phyloP scores from a whole-genome alignment of 2,113 vertebrate species.

The Sinocyclocheilus anshuiensis region DNA sequence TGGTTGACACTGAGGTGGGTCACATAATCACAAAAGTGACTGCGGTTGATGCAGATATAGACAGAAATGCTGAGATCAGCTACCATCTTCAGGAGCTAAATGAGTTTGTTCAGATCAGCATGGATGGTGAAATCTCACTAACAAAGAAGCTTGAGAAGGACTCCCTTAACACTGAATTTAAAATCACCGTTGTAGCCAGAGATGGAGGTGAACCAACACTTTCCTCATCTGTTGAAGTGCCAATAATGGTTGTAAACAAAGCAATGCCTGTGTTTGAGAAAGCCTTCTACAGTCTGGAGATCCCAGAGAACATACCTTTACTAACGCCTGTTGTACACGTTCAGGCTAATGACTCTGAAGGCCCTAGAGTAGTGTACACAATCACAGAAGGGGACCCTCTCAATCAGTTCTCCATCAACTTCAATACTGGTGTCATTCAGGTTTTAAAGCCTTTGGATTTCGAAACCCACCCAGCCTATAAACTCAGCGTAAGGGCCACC shows the following conservation, averaged over 20 bases:
- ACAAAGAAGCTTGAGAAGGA: slow-evolving; percentile 86
- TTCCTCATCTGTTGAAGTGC: slow-evolving; percentile 84
- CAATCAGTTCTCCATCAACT: slow-evolving; percentile 91
- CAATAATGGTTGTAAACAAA: slow-evolving; percentile 90
- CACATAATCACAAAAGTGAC: slow-evolving; percentile 84
- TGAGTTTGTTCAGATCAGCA: slow-evolving; percentile 86
- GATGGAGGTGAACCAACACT: slow-evolving; percentile 87
- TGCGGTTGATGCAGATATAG: slow-evolving; percentile 87
- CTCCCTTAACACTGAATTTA: slow-evolving; percentile 85
- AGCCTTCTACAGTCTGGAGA: slow-evolving; percentile 92
- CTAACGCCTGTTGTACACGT: slow-evolving; percentile 90
- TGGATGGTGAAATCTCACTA: slow-evolving; percentile 84
- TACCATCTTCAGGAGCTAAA: slow-evolving; percentile 87
- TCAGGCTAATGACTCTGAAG: slow-evolving; percentile 93
- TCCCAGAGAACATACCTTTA: slow-evolving; percentile 88
- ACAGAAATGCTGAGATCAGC: slow-evolving; percentile 82
- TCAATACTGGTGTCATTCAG: slow-evolving; percentile 93
- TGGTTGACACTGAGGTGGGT: slow-evolving; percentile 85
- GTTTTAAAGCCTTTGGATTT: slow-evolving; percentile 88
- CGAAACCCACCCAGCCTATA: slow-evolving; percentile 94
- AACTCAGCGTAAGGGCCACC: slow-evolving; percentile 87
- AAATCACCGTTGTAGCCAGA: slow-evolving; percentile 84
- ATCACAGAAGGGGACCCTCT: slow-evolving; percentile 95
- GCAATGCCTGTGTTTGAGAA: slow-evolving; percentile 96
- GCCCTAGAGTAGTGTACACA: slow-evolving; percentile 91